Conservation (phyloP, 2,797 vertebrate genomes). For the Cirrhinus molitorella region DNA sequence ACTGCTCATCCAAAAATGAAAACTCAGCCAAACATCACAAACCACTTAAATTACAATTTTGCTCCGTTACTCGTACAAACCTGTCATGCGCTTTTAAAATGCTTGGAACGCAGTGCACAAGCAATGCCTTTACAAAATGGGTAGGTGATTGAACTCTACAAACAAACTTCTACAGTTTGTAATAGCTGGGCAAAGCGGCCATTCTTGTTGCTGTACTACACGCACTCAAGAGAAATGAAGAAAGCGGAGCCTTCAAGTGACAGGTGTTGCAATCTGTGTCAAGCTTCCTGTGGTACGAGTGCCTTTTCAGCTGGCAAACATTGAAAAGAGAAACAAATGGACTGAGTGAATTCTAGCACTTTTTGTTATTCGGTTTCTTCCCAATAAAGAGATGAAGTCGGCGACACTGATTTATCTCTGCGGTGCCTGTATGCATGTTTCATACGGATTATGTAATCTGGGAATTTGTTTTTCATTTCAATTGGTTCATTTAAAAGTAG, state of each 20-base stretch:
- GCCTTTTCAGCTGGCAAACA: not conserved
- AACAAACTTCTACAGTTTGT: not conserved
- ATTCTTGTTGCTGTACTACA: not conserved
- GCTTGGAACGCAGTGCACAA: not conserved
- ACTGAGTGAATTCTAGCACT: not conserved
- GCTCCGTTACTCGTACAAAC: not conserved
- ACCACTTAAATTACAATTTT: not conserved
- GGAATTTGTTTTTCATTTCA: too few species aligned
- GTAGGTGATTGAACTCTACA: not conserved
- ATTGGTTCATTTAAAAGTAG: too few species aligned
- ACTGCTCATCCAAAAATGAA: not conserved
- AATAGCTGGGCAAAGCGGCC: not conserved
- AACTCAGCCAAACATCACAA: not conserved
- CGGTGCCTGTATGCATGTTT: too few species aligned
- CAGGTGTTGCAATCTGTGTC: conserved; percentile 1
- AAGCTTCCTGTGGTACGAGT: not conserved
- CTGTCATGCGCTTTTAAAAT: not conserved
- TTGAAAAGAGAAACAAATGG: not conserved
- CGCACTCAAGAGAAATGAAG: not conserved
- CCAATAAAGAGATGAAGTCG: too few species aligned
- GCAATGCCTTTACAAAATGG: too few species aligned
- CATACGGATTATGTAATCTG: too few species aligned
- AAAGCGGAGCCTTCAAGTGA: not conserved
- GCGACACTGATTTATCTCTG: too few species aligned
- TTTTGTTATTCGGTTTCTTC: too few species aligned